Evolutionary conservation across 2,888 invertebrate genomes (phyloP), one percentile per base, ranked within the genome.

Genomic region (Calameuta idolon): DNA sequence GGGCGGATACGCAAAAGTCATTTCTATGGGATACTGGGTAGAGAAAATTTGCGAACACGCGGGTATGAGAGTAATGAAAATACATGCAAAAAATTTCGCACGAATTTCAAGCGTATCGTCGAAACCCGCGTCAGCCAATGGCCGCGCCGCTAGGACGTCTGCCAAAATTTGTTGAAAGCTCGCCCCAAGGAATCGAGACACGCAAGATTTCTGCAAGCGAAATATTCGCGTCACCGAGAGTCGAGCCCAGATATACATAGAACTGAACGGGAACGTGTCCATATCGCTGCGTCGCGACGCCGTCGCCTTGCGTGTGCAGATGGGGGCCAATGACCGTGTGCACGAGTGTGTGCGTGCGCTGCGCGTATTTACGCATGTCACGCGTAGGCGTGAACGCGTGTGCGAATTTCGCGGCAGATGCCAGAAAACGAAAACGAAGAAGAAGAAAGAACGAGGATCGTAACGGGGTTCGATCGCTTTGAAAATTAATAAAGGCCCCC

Each of bases 301-400:
- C 12, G 12, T 71, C 73, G 23, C 35, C 75, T 71, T 33, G 69
- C 69, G 40, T 11, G 69, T 23, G 68, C 40, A 77, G 23, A 55
- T 33, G 35, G 69, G n/a, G n/a, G n/a, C 35, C 31, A 69, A 76
- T 71, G 76, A n/a, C 40, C n/a, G 31, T 76, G 76, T 74, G 33
- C 75, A 15, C 76, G 37, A n/a, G 69, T 69, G 30, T 69, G 30
- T 34, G 55, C 11, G 69, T 3, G 35, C 23, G 34, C 35, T 55
- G 55, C 9, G 40, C 15, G 40, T 40, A 40, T 40, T 15, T 23
- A 40, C 40, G 55, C 55, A 23, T 9, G 55, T 23, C 15, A 15
- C 55, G 55, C 55, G 37, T 37, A 33, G 30, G 69, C 69, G 69
- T 31, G 80, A 77, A 71, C 77, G 79, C 75, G 69, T 71, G 31